Evolutionary conservation across 2,113 vertebrate genomes (phyloP).

Genomic region (Chlamydotis undulata): DNA sequence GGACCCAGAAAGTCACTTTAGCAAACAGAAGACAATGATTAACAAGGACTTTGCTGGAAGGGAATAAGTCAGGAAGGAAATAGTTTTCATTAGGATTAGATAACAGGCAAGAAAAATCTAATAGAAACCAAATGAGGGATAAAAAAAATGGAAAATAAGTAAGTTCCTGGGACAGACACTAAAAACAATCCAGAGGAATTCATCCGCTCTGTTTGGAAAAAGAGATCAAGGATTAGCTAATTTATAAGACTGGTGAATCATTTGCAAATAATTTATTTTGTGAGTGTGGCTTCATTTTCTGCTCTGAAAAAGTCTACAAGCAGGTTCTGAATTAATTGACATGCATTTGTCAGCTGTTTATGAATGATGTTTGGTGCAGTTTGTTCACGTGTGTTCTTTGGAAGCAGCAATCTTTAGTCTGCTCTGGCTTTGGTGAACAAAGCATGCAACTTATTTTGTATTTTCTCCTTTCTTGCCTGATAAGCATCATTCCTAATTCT

Average conservation of each 20-base stretch:
- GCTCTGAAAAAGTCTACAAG: neutral
- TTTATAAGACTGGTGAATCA: conserved; percentile 23
- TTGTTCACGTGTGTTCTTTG: neutral
- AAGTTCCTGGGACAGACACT: neutral
- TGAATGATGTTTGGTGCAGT: neutral
- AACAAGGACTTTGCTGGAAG: neutral
- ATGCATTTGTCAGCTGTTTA: neutral
- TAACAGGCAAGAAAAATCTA: neutral
- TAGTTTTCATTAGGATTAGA: neutral
- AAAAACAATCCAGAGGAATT: neutral
- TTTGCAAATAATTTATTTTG: conserved; percentile 6
- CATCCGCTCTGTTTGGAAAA: neutral
- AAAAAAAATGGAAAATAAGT: neutral
- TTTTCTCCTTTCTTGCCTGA: neutral
- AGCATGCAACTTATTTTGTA: neutral
- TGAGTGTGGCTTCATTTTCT: neutral
- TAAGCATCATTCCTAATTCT: neutral
- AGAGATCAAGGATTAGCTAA: conserved; percentile 3
- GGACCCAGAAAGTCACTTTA: neutral
- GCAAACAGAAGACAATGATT: neutral
- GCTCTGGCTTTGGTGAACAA: neutral
- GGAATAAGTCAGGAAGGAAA: neutral
- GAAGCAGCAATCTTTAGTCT: neutral
- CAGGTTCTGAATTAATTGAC: neutral
- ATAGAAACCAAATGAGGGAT: neutral